phyloP scores from a whole-genome alignment of 2,797 vertebrate genomes.

The Bradypodion ventrale region DNA sequence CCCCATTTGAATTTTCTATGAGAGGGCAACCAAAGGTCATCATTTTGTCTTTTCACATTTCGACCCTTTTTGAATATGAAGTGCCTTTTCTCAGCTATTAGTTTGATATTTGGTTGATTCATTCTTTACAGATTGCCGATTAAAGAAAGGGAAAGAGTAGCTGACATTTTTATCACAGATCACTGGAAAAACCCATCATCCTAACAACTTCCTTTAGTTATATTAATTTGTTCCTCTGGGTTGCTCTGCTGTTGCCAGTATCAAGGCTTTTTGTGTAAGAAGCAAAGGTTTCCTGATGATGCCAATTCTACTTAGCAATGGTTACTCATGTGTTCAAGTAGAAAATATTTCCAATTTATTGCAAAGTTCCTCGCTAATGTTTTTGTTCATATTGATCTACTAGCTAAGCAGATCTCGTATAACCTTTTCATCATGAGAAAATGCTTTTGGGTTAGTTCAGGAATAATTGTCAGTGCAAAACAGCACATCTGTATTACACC shows the following conservation, averaged over 20 bases:
- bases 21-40: conserved; percentile 26
- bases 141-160: conserved; percentile 38
- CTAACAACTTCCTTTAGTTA: conserved; percentile 15
- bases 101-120: conserved; percentile 4
- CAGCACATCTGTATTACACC: background rate
- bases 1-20: conserved; percentile 28
- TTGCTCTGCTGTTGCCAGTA: background rate
- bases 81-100: conserved; percentile 5
- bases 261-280: background rate
- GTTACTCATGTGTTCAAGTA: background rate
- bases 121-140: conserved; percentile 17
- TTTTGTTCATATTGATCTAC: background rate
- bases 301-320: background rate
- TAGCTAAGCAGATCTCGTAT: background rate
- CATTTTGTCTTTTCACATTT: conserved; percentile 16
- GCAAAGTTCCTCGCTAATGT: background rate
- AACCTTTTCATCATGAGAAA: background rate
- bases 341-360: fast-evolving
- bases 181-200: conserved; percentile 14
- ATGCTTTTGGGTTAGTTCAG: background rate
- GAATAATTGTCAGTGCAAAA: fast-evolving
- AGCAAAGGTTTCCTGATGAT: background rate
- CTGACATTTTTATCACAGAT: conserved; percentile 27
- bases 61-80: conserved; percentile 13
- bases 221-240: conserved; percentile 24